Base-by-base conservation (phyloP, 2,888 invertebrate genomes). In the Escarpia spicata region DNA sequence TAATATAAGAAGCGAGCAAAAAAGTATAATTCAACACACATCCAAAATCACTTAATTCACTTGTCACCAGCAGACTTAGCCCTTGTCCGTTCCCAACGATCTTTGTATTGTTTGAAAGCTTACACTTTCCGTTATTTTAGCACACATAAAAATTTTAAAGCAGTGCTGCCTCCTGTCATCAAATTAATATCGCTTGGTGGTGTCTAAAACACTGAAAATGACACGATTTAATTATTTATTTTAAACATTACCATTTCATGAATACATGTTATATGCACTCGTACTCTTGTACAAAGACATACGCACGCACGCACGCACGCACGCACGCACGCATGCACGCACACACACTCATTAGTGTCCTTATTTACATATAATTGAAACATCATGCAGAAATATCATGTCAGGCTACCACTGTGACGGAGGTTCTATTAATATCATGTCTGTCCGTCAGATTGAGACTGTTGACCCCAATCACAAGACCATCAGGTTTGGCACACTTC, bases 401-500 rank as follows among this genome's bases (percentile, higher is more conserved):
- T 75, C 15, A 19, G 75, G 26, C 19, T 75, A 26, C 19, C 75
- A 75, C 15, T 75, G 26, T 52, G 15, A 52, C 52, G 19, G 75
- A 75, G 26, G 75, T 75, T 26, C 26, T 26, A 52, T 52, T 52
- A 52, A 26, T 75, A 75, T 26, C n/a, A n/a, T 26, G 19, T 75
- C 75, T 75, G 26, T 75, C n/a, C n/a, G 26, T 26, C 94, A 96
- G 96, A 95, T 96, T 92, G 96, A 96, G 93, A 96, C 96, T 31
- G 95, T 95, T 10, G 96, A 96, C 91, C 95, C 96, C 1, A 95
- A 95, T 75, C 95, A 96, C 92, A 96, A 96, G 94, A 94, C 95
- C 75, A 94, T 96, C 19, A 96, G 96, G 94, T 94, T 96, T 44
- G 96, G 96, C 90, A 95, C 96, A 3, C 94, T 95, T 52, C 94